Base-by-base conservation (phyloP, 2,797 vertebrate genomes). In the Takifugu rubripes region DNA sequence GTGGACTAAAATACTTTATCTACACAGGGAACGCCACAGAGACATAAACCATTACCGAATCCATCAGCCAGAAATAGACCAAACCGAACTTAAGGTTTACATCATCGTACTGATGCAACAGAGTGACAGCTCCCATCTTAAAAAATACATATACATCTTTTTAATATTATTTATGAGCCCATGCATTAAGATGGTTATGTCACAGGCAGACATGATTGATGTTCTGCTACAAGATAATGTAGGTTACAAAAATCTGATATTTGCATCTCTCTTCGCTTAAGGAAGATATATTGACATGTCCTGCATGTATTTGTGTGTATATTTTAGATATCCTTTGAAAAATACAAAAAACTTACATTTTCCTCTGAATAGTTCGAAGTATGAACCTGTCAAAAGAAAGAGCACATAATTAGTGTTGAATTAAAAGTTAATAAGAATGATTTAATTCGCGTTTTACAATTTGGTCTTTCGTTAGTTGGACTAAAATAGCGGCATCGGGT, bases 1-100 rank as follows among this genome's bases (percentile, higher is more conserved):
- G 82, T 71, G 71, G 83, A 89, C 88, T 85, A 88, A 91, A 91
- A 90, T 89, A 89, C 90, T 87, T 82, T 72, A 88, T 90, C 86
- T 85, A 85, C 83, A 70, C 79, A 88, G 83, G 79, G 86, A 82
- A 81, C 80, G 85, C 84, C 66, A 46, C 76, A 78, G 72, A 84
- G 72, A 84, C 81, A 84, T 84, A 82, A 86, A 89, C 81, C 75
- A 64, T 79, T 75, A 72, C 84, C 79, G 85, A 82, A 70, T 84
- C 83, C 84, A 90, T 88, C 86, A 90, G 87, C 82, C 84, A 86
- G 81, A 90, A 88, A 87, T 81, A 81, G 75, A 79, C 65, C 68
- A 75, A 81, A 84, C 66, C 72, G 50, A 63, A 70, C 61, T 57
- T 60, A 57, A 68, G 60, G 53, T 77, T 79, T 74, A 80, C 27